Percentiles rank a stretch among this genome's conserved stretches.
Evolutionary conservation across 2,888 invertebrate genomes (phyloP).

Genomic region (Cyaniris semiargus): DNA sequence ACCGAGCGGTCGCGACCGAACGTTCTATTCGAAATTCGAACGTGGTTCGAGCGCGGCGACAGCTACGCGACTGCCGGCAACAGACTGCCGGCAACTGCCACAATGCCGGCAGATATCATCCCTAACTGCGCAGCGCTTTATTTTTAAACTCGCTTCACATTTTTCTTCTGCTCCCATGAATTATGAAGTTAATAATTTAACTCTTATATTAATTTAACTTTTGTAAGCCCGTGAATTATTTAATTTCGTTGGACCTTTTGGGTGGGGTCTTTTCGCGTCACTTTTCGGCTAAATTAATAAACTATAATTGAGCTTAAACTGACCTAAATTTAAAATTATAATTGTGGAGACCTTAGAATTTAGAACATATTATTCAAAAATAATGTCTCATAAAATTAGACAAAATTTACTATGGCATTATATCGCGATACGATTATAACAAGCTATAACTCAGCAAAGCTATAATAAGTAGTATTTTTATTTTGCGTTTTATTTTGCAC

Average conservation of each 20-base stretch:
- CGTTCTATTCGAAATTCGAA: neutral
- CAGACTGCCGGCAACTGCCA: neutral
- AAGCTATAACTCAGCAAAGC: too few relatives aligned
- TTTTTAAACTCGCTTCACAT: conserved; percentile 24
- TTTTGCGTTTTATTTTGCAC: too few relatives aligned
- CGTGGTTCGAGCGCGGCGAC: neutral
- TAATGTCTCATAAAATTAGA: too few relatives aligned
- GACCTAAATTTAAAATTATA: neutral
- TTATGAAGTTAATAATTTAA: conserved; percentile 24
- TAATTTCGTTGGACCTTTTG: neutral
- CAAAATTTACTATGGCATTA: too few relatives aligned
- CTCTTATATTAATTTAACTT: conserved; percentile 21
- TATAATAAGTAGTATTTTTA: too few relatives aligned
- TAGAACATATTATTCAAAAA: neutral
- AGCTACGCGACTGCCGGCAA: conserved; percentile 8
- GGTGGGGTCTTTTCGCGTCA: neutral
- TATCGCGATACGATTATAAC: too few relatives aligned
- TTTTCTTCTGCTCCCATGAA: conserved; percentile 19
- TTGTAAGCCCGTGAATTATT: conserved; percentile 10
- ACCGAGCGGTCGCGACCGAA: conserved; percentile 7
- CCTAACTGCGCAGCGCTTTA: conserved; percentile 31
- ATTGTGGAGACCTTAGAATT: neutral
- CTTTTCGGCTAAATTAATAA: neutral
- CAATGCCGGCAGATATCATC: conserved; percentile 12
- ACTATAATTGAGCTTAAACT: neutral